A percentile compares a stretch with the other conserved stretches of the same genome.
Evolutionary conservation across 2,113 vertebrate genomes (phyloP).

Genomic region (Montifringilla adamsi): DNA sequence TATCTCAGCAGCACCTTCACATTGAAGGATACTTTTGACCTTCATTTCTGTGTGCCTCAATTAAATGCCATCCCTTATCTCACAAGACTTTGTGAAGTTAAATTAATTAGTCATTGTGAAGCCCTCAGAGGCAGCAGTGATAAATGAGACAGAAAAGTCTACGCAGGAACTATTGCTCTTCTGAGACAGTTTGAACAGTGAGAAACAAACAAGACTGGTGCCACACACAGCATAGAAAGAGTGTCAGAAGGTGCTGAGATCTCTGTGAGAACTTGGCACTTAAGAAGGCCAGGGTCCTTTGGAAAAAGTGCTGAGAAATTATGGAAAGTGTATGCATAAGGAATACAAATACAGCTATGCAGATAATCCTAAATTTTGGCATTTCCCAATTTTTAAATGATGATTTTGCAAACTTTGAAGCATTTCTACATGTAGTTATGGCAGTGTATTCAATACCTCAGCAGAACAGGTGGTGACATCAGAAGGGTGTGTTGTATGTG

Average conservation of each 20-base stretch:
- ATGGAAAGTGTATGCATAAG: neutral
- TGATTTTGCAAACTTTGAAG: neutral
- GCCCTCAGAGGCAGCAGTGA: slow-evolving; percentile 30
- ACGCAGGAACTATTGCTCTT: slow-evolving; percentile 1
- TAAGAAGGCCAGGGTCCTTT: neutral
- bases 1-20: neutral
- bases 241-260: neutral
- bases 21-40: slow-evolving; percentile 11
- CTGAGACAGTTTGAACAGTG: neutral
- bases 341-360: neutral
- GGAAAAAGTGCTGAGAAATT: neutral
- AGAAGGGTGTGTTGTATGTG: neutral
- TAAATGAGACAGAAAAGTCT: slow-evolving; percentile 44
- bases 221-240: neutral
- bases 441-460: neutral
- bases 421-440: neutral
- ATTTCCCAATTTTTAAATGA: neutral
- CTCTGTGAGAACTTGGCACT: neutral
- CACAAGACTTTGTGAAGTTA: slow-evolving; percentile 14
- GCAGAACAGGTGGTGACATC: neutral
- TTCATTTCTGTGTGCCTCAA: slow-evolving; percentile 8
- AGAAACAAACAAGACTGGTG: neutral
- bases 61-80: slow-evolving; percentile 38
- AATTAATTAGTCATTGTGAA: slow-evolving; percentile 59
- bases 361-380: neutral